These are phyloP conservation scores for Cyclophora albipunctata DNA, from an alignment of 2,888 invertebrate genomes.

Conservation along the genomic window DNA sequence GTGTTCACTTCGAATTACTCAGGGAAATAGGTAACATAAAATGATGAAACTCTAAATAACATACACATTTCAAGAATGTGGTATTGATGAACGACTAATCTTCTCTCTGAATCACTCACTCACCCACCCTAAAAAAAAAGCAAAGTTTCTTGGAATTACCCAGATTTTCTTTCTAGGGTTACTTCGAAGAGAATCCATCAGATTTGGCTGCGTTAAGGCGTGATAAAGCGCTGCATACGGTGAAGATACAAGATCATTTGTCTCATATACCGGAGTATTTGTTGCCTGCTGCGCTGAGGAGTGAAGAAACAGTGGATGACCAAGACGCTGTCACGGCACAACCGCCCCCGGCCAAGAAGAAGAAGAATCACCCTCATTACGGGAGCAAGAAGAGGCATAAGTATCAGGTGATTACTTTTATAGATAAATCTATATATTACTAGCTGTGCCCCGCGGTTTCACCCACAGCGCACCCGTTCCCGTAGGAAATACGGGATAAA, in stretches of 20 bases:
- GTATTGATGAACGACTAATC: constrained; percentile 70
- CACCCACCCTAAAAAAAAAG: neutral
- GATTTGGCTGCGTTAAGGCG: constrained; percentile 90
- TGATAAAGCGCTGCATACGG: constrained; percentile 90
- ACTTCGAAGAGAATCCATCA: constrained; percentile 93
- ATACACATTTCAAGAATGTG: constrained; percentile 36
- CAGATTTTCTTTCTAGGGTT: constrained; percentile 71
- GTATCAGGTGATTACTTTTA: constrained; percentile 45
- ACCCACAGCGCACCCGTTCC: neutral
- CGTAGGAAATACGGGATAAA: too few relatives aligned
- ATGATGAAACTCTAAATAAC: constrained; percentile 29
- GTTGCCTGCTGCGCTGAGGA: constrained; percentile 84
- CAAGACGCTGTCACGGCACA: constrained; percentile 27
- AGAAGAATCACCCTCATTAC: constrained; percentile 38
- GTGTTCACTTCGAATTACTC: too few relatives aligned
- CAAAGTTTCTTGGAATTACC: too few relatives aligned
- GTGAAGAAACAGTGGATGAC: constrained; percentile 69
- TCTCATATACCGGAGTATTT: constrained; percentile 95
- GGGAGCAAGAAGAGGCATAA: constrained; percentile 60
- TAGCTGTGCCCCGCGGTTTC: neutral
- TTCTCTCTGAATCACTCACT: constrained; percentile 57
- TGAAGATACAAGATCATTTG: constrained; percentile 88
- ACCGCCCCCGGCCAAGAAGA: constrained; percentile 41
- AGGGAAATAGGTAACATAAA: neutral
- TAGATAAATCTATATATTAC: neutral